phyloP scores from a whole-genome alignment of 2,888 invertebrate genomes.

The Ischnura elegans region DNA sequence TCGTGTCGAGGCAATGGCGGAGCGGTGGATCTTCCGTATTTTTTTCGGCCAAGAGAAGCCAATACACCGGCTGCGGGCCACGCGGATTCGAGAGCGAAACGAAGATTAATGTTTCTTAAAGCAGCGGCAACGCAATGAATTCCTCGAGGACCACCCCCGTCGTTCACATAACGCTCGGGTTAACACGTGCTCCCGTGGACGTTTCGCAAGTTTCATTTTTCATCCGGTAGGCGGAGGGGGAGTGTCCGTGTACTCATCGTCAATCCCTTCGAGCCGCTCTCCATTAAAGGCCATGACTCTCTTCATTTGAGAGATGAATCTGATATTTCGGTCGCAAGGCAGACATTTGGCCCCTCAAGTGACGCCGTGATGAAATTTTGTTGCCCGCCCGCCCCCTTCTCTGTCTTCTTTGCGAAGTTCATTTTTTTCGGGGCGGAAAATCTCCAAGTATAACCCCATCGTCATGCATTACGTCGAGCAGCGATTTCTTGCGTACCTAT shows the following conservation, averaged over 20 bases:
- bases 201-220: not conserved
- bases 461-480: not conserved
- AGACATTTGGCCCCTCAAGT: not conserved
- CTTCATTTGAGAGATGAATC: not conserved
- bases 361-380: not conserved
- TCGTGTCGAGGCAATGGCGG: not conserved
- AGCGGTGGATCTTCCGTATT: no score
- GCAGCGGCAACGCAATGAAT: not conserved
- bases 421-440: not conserved
- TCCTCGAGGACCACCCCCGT: slow-evolving; percentile 13
- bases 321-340: slow-evolving; percentile 69
- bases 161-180: not conserved
- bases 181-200: slow-evolving; percentile 13
- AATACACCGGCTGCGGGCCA: not conserved
- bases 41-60: not conserved
- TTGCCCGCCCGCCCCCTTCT: not conserved
- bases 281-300: slow-evolving; percentile 3
- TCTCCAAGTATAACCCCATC: not conserved
- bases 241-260: not conserved
- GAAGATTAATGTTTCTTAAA: slow-evolving; percentile 40
- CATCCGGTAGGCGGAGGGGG: not conserved
- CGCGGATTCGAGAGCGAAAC: slow-evolving; percentile 42
- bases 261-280: not conserved
- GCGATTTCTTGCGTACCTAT: not conserved
- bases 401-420: not conserved